phyloP scores from a whole-genome alignment of 1,140 invertebrate species.

The Bombus fervidus region DNA sequence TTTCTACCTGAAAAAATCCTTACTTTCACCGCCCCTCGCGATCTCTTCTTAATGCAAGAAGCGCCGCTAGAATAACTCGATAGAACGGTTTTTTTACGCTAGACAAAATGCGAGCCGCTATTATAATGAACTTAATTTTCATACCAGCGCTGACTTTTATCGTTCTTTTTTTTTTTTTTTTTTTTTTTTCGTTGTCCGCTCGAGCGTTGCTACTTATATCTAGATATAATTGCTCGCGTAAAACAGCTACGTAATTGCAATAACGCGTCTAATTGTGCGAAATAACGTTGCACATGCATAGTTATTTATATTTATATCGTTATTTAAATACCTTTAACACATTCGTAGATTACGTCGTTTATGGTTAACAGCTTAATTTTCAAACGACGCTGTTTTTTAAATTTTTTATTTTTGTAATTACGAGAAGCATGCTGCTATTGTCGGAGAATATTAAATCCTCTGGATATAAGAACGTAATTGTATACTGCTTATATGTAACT shows the following conservation, averaged over 20 bases:
- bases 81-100: constrained; percentile 9
- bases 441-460: no score
- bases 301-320: neutral
- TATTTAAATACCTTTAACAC: neutral
- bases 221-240: neutral
- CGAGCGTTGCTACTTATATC: neutral
- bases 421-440: neutral
- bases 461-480: no score
- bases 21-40: constrained; percentile 37
- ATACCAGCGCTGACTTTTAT: neutral
- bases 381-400: neutral
- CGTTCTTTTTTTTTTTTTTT: no score
- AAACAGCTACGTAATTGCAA: constrained; percentile 9
- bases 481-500: no score
- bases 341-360: neutral
- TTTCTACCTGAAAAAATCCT: constrained; percentile 75
- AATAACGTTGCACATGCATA: neutral
- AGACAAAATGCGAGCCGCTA: constrained; percentile 12
- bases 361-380: neutral
- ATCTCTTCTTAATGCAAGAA: constrained; percentile 36
- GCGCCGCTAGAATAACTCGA: constrained; percentile 33
- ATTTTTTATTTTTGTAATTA: neutral
- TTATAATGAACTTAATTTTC: constrained; percentile 29
- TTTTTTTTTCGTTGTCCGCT: neutral
- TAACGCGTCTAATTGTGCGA: neutral